Base-by-base conservation (phyloP, 2,888 invertebrate species). In the Tinea pellionella region DNA sequence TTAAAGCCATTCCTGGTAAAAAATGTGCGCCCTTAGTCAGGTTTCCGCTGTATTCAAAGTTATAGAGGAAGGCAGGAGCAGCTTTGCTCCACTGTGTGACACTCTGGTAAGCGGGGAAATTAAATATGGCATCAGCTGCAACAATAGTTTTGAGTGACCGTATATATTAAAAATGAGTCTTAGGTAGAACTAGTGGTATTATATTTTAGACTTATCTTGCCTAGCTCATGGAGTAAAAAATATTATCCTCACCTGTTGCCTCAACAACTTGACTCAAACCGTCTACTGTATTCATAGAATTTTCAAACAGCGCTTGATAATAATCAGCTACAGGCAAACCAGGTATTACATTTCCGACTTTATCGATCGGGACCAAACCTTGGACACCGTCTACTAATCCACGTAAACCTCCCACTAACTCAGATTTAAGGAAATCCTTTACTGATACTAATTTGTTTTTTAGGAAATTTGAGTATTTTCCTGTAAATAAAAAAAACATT, bases 51-150 rank as follows among this genome's bases (percentile, higher is more conserved):
- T 94, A 91, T 65, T 94, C 94, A 70, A 94, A 94, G 69, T 92
- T 91, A 73, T 94, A 94, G 60, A 94, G 84, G 70, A 88, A 94
- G 0, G 93, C 89, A 0, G 91, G 89, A 0, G 90, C 89, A 0
- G 85, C 79, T 56, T 83, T 76, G 62, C 91, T 90, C 94, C 94
- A 94, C n/a, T 90, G 84, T 63, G 91, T 85, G 0, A 91, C 91
- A 4, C 92, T 92, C 58, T 93, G 78, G 70, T 92, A 92, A 0
- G 93, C 93, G 0, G 94, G 94, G 59, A 92, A 89, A 70, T 94
- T 94, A 70, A 94, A 94, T 15, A 94, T 72, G 0, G 93, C 93
- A 70, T 94, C 94, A 19, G 90, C 93, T 89, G 78, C 4, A 63
- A 53, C 55, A 47, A 19, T 42, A 41, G 8, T 3, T n/a, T n/a